These are phyloP conservation scores for Empidonax traillii DNA, from an alignment of 2,113 vertebrate species.

Conservation along the genomic window DNA sequence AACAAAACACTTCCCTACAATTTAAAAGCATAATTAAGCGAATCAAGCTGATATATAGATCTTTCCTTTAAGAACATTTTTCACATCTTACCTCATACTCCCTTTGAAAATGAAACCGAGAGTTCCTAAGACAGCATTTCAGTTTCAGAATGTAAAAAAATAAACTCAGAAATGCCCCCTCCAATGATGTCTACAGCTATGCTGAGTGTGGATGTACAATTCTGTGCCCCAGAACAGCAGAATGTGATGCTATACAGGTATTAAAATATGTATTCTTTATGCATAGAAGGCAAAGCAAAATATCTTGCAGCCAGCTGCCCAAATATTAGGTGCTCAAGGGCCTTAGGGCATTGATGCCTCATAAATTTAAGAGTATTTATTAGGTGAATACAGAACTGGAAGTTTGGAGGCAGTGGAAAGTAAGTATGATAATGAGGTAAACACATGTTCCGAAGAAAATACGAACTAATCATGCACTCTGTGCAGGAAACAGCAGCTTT, in stretches of 20 bases:
- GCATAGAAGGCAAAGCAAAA: not conserved
- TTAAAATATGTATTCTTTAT: not conserved
- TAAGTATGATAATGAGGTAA: slow-evolving; percentile 42
- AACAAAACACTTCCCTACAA: not conserved
- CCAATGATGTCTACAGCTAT: not conserved
- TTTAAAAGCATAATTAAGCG: slow-evolving; percentile 3
- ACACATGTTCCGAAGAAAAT: slow-evolving; percentile 43
- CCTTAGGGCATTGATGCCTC: not conserved
- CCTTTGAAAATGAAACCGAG: not conserved
- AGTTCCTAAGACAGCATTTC: not conserved
- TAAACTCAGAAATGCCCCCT: not conserved
- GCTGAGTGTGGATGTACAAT: not conserved
- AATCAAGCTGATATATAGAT: not conserved
- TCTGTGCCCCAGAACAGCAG: not conserved
- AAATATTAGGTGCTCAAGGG: slow-evolving; percentile 16
- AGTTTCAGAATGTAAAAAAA: not conserved
- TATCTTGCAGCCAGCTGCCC: slow-evolving; percentile 13
- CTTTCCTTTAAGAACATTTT: not conserved
- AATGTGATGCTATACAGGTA: not conserved
- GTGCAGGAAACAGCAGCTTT: slow-evolving; percentile 7
- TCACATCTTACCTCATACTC: not conserved
- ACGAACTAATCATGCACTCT: not conserved
- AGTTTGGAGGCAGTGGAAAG: slow-evolving; percentile 17
- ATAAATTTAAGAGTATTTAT: slow-evolving; percentile 44
- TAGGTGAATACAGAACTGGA: slow-evolving; percentile 28